These are phyloP conservation scores for Henicopernis longicauda DNA, from an alignment of 2,113 vertebrate species.

Conservation along the genomic window DNA sequence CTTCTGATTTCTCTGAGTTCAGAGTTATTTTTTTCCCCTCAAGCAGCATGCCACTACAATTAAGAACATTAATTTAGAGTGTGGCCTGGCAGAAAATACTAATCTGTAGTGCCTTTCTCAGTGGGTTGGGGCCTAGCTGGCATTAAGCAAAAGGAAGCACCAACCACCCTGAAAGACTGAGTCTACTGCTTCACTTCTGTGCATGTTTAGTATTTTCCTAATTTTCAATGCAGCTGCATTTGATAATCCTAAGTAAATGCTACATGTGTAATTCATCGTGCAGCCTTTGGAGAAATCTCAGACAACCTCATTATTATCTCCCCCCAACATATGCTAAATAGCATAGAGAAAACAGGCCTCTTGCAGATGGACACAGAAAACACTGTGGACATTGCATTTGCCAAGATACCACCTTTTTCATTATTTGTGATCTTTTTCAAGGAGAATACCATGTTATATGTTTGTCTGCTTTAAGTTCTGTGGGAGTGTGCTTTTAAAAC, in stretches of 20 bases:
- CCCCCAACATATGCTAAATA: background rate
- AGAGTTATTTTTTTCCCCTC: background rate
- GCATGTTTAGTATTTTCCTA: background rate
- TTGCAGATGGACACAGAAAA: background rate
- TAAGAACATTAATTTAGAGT: background rate
- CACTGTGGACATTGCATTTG: background rate
- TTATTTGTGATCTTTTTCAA: background rate
- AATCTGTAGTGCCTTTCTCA: background rate
- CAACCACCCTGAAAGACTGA: background rate
- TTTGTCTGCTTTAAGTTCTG: background rate
- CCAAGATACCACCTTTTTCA: background rate
- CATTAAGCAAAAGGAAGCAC: background rate
- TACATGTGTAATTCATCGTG: background rate
- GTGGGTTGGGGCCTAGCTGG: background rate
- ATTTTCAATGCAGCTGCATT: background rate
- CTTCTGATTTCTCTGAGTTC: background rate
- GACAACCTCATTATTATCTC: background rate
- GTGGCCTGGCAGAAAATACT: background rate
- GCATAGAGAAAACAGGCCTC: background rate
- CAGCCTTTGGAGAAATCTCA: background rate
- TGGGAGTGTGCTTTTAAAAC: background rate
- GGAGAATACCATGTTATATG: background rate
- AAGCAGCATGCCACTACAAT: background rate
- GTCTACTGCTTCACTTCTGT: background rate
- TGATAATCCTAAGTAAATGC: background rate